phyloP scores from a whole-genome alignment of 2,888 invertebrate genomes.

The Rhodophaea formosa region DNA sequence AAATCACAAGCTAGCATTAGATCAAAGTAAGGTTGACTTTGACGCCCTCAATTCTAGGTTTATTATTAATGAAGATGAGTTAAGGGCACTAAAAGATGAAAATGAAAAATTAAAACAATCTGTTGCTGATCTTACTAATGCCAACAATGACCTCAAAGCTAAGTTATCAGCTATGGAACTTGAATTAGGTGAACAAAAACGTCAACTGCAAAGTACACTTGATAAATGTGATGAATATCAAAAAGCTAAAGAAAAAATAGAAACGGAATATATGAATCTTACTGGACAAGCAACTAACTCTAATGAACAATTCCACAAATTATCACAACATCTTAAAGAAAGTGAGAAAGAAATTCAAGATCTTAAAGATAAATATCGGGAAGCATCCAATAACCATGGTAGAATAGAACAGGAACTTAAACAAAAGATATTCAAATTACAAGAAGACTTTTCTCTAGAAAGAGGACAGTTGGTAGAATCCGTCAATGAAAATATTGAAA shows the following conservation, averaged over 20 bases:
- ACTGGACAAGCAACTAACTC: constrained; percentile 82
- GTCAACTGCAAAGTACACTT: constrained; percentile 77
- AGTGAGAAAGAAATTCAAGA: constrained; percentile 81
- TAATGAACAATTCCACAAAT: constrained; percentile 78
- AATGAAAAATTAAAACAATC: constrained; percentile 65
- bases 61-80: constrained; percentile 63
- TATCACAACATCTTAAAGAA: constrained; percentile 78
- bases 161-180: constrained; percentile 75
- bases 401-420: constrained; percentile 73
- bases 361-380: constrained; percentile 71
- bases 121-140: constrained; percentile 64
- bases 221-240: constrained; percentile 81
- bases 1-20: constrained; percentile 65
- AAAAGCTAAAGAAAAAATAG: constrained; percentile 80
- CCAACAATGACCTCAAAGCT: constrained; percentile 57
- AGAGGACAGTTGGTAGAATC: constrained; percentile 60
- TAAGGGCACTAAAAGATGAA: constrained; percentile 67
- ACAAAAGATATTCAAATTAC: constrained; percentile 68
- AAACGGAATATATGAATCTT: constrained; percentile 81
- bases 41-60: constrained; percentile 71
- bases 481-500: constrained; percentile 59
- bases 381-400: constrained; percentile 64
- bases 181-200: constrained; percentile 79
- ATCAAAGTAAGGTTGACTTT: constrained; percentile 73
- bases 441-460: constrained; percentile 65